phyloP scores from a whole-genome alignment of 2,113 vertebrate species.

The Stegastes partitus region DNA sequence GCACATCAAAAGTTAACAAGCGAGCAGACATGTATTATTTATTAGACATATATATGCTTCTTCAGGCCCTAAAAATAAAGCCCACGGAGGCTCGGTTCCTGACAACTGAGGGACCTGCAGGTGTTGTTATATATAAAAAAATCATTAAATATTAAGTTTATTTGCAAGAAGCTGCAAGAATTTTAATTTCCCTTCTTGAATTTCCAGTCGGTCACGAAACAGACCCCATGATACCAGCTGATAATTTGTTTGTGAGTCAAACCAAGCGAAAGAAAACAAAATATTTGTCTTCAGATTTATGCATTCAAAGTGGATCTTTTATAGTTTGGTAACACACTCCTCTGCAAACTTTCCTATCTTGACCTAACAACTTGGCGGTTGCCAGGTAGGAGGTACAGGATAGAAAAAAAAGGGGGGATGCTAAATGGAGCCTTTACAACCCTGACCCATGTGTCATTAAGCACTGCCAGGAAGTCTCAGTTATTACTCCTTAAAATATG shows the following conservation, averaged over 20 bases:
- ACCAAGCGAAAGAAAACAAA: no score
- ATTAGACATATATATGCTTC: slow-evolving; percentile 49
- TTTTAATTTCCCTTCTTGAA: neutral
- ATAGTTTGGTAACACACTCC: slow-evolving; percentile 13
- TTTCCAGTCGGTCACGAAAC: neutral
- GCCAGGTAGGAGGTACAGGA: slow-evolving; percentile 19
- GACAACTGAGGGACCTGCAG: slow-evolving; percentile 28
- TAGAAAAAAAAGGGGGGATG: slow-evolving; percentile 24
- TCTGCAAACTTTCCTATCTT: slow-evolving; percentile 28
- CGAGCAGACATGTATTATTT: slow-evolving; percentile 60
- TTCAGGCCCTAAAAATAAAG: slow-evolving; percentile 2
- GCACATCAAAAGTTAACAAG: slow-evolving; percentile 59
- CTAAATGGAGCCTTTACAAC: slow-evolving; percentile 49
- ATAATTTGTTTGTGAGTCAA: neutral
- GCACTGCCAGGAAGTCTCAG: slow-evolving; percentile 42
- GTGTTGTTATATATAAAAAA: slow-evolving; percentile 17
- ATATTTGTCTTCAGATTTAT: neutral
- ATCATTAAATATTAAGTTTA: slow-evolving; percentile 24
- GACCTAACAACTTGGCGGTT: slow-evolving; percentile 27
- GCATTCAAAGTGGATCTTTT: neutral
- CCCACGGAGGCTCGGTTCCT: neutral
- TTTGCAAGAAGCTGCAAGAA: slow-evolving; percentile 14
- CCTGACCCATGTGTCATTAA: slow-evolving; percentile 43
- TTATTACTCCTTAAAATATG: slow-evolving; percentile 67
- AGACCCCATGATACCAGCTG: neutral